These are phyloP conservation scores for Scaptomyza hsui DNA, from an alignment of 1,140 invertebrate genomes.

Conservation along the genomic window DNA sequence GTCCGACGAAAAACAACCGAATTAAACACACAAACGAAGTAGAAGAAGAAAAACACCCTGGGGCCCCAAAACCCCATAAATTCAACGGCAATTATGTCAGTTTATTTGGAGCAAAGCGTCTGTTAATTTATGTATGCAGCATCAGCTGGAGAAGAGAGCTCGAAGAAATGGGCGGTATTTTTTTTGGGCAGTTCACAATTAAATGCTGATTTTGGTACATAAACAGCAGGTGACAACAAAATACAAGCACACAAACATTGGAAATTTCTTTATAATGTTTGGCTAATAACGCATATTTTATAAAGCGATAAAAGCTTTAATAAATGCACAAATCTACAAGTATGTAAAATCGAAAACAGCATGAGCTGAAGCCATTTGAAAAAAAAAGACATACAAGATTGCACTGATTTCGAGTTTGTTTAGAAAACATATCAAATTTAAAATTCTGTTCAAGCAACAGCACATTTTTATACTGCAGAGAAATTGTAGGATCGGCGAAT, in stretches of 20 bases:
- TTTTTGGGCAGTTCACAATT: conserved; percentile 75
- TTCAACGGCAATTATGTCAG: conserved; percentile 80
- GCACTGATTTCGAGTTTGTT: conserved; percentile 24
- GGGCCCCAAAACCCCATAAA: conserved; percentile 56
- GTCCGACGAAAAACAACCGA: conserved; percentile 36
- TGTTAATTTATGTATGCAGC: conserved; percentile 67
- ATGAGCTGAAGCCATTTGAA: conserved; percentile 11
- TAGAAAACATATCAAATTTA: too few species aligned
- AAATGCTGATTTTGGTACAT: conserved; percentile 73
- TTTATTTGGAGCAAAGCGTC: conserved; percentile 81
- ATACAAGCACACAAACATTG: conserved; percentile 38
- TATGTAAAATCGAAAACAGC: conserved; percentile 46
- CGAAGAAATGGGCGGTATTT: conserved; percentile 52
- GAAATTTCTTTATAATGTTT: conserved; percentile 59
- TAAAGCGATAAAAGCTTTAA: conserved; percentile 48
- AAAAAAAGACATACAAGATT: conserved; percentile 19
- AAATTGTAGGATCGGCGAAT: too few species aligned
- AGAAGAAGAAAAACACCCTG: conserved; percentile 24
- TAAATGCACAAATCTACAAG: conserved; percentile 35
- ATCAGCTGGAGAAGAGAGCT: conserved; percentile 21
- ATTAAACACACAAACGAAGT: conserved; percentile 15
- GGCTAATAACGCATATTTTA: conserved; percentile 68
- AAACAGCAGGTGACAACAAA: conserved; percentile 80
- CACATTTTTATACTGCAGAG: neutral
- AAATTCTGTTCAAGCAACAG: conserved; percentile 20